Evolutionary conservation across 2,797 vertebrate genomes (phyloP).

Genomic region (Toxotes lorentzi): DNA sequence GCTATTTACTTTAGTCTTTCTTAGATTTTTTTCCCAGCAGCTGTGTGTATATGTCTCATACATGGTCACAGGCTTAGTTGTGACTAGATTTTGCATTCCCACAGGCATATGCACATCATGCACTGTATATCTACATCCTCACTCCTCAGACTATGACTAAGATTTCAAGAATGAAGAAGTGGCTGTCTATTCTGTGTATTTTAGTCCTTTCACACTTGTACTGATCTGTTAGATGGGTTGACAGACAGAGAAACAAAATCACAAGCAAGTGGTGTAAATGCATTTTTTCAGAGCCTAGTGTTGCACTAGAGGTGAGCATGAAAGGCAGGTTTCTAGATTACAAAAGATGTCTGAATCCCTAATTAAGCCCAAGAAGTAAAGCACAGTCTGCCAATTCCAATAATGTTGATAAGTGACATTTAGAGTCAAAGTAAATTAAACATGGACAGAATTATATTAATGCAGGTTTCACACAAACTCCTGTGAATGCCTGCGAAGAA

Average conservation of each 20-base stretch:
- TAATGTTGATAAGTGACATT: neutral
- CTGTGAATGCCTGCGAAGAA: neutral
- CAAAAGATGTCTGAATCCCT: constrained; percentile 9
- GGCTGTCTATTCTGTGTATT: neutral
- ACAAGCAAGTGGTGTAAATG: neutral
- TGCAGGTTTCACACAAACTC: neutral
- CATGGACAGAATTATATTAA: neutral
- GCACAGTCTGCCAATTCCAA: neutral
- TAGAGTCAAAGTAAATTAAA: neutral
- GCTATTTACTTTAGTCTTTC: constrained; percentile 2
- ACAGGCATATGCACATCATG: neutral
- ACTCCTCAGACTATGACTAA: constrained; percentile 16
- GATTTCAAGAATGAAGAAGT: constrained; percentile 9
- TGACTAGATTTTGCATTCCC: neutral
- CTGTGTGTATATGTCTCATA: constrained; percentile 17
- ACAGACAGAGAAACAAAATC: neutral
- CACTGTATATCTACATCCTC: neutral
- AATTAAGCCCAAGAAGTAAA: neutral
- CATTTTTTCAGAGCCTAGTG: neutral
- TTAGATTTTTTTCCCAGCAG: neutral
- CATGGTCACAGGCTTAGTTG: constrained; percentile 2
- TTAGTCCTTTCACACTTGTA: neutral
- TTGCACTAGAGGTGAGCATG: neutral
- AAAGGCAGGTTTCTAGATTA: neutral
- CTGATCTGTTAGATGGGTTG: neutral